A percentile compares a stretch with the other conserved stretches of the same genome.
These are phyloP conservation scores for Drosophila lacicola DNA, from an alignment of 2,888 invertebrate genomes.

Conservation along the genomic window DNA sequence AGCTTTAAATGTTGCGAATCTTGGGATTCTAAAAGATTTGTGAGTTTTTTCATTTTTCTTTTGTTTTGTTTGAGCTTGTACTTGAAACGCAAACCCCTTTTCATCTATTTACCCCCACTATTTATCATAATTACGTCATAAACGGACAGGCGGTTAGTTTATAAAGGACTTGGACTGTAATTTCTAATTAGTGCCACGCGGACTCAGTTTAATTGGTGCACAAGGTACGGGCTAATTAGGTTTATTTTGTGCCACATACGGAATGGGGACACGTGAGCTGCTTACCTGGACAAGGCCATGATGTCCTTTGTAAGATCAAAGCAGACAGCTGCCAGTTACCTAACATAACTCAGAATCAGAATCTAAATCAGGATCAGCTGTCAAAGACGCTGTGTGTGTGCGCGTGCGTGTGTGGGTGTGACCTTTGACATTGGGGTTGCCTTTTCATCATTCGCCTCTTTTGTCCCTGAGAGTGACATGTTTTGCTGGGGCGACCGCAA, in stretches of 20 bases:
- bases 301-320: slow-evolving; percentile 46
- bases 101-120: slow-evolving; percentile 3
- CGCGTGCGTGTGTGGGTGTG: slow-evolving; percentile 18
- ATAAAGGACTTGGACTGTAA: slow-evolving; percentile 33
- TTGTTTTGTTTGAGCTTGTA: background rate
- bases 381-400: slow-evolving; percentile 38
- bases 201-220: slow-evolving; percentile 30
- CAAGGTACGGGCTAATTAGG: slow-evolving; percentile 24
- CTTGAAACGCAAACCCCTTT: slow-evolving; percentile 2
- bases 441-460: slow-evolving; percentile 54
- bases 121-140: slow-evolving; percentile 23
- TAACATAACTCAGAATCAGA: slow-evolving; percentile 28
- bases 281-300: slow-evolving; percentile 15
- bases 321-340: slow-evolving; percentile 26
- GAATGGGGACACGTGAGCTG: slow-evolving; percentile 14
- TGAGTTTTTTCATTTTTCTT: background rate
- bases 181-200: slow-evolving; percentile 17
- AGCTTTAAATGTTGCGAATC: slow-evolving; percentile 12
- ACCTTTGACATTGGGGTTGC: slow-evolving; percentile 67
- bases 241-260: background rate
- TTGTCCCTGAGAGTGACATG: slow-evolving; percentile 43
- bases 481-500: slow-evolving; percentile 24
- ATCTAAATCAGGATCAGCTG: slow-evolving; percentile 40
- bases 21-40: background rate
- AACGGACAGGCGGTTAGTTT: slow-evolving; percentile 35